Conservation (phyloP, 2,888 invertebrate genomes). For the Cheilosia pagana region DNA sequence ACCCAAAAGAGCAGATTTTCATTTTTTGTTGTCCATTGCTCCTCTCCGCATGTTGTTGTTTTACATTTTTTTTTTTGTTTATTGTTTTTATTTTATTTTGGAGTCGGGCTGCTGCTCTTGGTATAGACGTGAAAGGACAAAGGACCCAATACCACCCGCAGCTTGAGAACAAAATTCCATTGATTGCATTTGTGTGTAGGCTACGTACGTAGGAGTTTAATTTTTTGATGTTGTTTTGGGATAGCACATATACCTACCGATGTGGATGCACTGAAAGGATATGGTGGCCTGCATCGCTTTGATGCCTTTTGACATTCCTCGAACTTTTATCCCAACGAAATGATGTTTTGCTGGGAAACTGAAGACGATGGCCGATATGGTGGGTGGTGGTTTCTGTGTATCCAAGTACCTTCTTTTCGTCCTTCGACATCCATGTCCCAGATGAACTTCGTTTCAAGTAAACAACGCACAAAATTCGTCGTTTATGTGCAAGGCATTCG, state of each 20-base stretch:
- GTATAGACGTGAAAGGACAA: constrained; percentile 7
- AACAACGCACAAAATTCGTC: constrained; percentile 65
- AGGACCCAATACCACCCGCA: constrained; percentile 33
- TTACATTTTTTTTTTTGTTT: constrained; percentile 62
- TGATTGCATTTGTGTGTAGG: constrained; percentile 75
- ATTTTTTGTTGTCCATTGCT: constrained; percentile 43
- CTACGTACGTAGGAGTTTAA: constrained; percentile 46
- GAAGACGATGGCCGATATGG: constrained; percentile 17
- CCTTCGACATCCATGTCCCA: constrained; percentile 42
- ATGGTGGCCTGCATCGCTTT: constrained; percentile 39
- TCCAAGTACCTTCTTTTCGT: constrained; percentile 33
- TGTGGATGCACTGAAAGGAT: constrained; percentile 44
- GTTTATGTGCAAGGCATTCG: constrained; percentile 23
- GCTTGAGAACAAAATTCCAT: constrained; percentile 22
- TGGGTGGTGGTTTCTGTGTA: constrained; percentile 26
- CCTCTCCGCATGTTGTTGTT: constrained; percentile 59
- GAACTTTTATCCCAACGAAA: constrained; percentile 37
- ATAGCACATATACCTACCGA: constrained; percentile 45
- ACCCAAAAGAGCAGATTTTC: constrained; percentile 36
- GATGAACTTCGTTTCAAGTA: constrained; percentile 61
- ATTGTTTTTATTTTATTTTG: constrained; percentile 64
- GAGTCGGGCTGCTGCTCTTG: neutral
- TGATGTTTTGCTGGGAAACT: constrained; percentile 54
- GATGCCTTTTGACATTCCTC: constrained; percentile 71
- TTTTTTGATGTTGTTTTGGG: constrained; percentile 53